phyloP scores from a whole-genome alignment of 92 coral and sea anemone genomes.

The Siderastrea siderea region DNA sequence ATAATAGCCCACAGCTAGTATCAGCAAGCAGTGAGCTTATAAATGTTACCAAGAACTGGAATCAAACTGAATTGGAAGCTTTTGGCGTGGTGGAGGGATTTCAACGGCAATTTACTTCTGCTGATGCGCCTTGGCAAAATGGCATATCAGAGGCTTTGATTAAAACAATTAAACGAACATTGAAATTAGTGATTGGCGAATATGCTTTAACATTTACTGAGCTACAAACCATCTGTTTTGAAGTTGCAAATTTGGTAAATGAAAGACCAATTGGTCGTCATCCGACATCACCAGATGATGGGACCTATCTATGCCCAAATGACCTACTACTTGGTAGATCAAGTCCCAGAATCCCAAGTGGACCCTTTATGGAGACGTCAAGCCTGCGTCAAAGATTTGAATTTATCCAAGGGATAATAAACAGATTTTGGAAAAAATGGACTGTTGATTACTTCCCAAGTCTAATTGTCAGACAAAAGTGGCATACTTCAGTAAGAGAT shows the following conservation, averaged over 20 bases:
- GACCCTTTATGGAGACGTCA: constrained; percentile 28
- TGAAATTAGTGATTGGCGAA: constrained; percentile 15
- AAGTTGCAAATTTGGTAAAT: constrained; percentile 60
- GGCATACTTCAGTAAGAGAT: constrained; percentile 62
- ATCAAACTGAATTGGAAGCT: neutral
- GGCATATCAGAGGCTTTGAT: constrained; percentile 33
- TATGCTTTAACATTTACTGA: constrained; percentile 49
- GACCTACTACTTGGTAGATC: constrained; percentile 56
- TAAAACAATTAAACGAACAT: constrained; percentile 28
- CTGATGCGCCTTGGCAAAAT: constrained; percentile 50
- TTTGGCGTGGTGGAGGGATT: constrained; percentile 26
- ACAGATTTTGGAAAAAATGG: constrained; percentile 63
- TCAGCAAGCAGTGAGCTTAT: constrained; percentile 44
- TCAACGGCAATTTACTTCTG: constrained; percentile 32
- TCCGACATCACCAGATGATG: constrained; percentile 59
- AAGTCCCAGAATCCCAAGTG: constrained; percentile 34
- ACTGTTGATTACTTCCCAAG: constrained; percentile 60
- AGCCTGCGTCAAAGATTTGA: constrained; percentile 43
- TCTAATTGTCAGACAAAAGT: constrained; percentile 44
- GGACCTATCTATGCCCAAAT: constrained; percentile 52
- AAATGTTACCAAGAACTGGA: neutral
- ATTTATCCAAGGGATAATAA: constrained; percentile 30
- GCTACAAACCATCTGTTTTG: constrained; percentile 53
- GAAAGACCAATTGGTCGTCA: constrained; percentile 66
- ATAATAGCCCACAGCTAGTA: constrained; percentile 44